phyloP scores from a whole-genome alignment of 1,140 invertebrate species.

The Pararge aegeria region DNA sequence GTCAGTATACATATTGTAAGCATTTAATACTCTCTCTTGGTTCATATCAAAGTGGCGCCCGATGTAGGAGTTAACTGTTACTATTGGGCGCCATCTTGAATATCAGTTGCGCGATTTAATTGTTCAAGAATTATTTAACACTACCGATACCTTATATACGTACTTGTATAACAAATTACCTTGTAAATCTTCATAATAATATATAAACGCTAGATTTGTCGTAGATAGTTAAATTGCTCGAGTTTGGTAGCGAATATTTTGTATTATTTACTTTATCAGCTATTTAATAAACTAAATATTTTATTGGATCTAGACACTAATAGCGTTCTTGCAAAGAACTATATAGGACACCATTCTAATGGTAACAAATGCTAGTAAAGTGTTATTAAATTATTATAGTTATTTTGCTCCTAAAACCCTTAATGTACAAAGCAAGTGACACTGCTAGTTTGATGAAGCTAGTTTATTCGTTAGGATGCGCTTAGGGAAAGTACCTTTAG shows the following conservation, averaged over 20 bases:
- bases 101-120: background rate
- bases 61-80: no score
- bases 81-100: background rate
- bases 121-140: slow-evolving; percentile 18
- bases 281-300: slow-evolving; percentile 56
- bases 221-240: slow-evolving; percentile 54
- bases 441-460: slow-evolving; percentile 49
- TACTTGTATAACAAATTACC: background rate
- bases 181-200: slow-evolving; percentile 2
- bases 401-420: slow-evolving; percentile 67
- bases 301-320: slow-evolving; percentile 43
- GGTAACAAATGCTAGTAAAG: slow-evolving; percentile 18
- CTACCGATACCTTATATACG: background rate
- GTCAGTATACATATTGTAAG: no score
- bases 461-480: slow-evolving; percentile 45
- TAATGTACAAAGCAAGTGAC: slow-evolving; percentile 69
- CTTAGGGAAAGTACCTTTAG: slow-evolving; percentile 51
- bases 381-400: slow-evolving; percentile 26
- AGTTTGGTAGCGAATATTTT: slow-evolving; percentile 43
- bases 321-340: slow-evolving; percentile 30
- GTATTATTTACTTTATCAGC: slow-evolving; percentile 50
- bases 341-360: slow-evolving; percentile 24
- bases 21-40: no score
- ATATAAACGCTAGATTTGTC: slow-evolving; percentile 53
- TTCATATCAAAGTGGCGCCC: no score